Evolutionary conservation across 2,797 vertebrate species (phyloP).

Genomic region (Cryptoblepharus egeriae): DNA sequence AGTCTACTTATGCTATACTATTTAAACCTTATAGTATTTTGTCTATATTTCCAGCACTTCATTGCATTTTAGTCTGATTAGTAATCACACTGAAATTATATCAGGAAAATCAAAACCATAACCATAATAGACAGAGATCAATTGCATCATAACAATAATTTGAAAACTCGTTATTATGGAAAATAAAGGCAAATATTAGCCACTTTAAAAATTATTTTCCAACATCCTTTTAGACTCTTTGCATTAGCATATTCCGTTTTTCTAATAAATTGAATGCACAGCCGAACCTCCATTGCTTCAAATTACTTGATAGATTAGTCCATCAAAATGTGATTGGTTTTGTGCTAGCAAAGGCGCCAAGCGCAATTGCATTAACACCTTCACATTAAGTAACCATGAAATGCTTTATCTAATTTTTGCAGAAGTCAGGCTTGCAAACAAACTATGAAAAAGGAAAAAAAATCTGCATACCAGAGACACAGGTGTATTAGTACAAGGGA

Average conservation of each 20-base stretch:
- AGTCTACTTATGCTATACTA: neutral
- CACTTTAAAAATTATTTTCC: neutral
- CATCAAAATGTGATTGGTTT: slow-evolving; percentile 51
- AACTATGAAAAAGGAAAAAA: slow-evolving; percentile 13
- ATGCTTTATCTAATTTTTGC: slow-evolving; percentile 45
- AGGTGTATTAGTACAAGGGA: neutral
- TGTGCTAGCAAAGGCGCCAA: slow-evolving; percentile 28
- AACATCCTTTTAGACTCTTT: neutral
- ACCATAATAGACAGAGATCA: neutral
- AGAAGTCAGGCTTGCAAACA: slow-evolving; percentile 43
- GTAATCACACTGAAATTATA: neutral
- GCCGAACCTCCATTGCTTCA: slow-evolving; percentile 26
- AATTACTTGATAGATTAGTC: slow-evolving; percentile 44
- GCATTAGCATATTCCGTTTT: slow-evolving; percentile 7
- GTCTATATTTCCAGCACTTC: neutral
- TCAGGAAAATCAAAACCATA: slow-evolving; percentile 6
- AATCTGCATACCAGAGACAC: neutral
- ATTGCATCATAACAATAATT: neutral
- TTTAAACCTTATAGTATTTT: neutral
- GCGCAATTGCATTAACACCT: slow-evolving; percentile 39
- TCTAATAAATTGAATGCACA: slow-evolving; percentile 1
- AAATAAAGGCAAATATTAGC: slow-evolving; percentile 5
- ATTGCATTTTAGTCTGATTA: neutral
- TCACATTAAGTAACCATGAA: slow-evolving; percentile 56
- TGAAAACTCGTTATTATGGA: neutral